Conservation (phyloP, 2,797 vertebrate species). For the Paedocypris micromegethes region DNA sequence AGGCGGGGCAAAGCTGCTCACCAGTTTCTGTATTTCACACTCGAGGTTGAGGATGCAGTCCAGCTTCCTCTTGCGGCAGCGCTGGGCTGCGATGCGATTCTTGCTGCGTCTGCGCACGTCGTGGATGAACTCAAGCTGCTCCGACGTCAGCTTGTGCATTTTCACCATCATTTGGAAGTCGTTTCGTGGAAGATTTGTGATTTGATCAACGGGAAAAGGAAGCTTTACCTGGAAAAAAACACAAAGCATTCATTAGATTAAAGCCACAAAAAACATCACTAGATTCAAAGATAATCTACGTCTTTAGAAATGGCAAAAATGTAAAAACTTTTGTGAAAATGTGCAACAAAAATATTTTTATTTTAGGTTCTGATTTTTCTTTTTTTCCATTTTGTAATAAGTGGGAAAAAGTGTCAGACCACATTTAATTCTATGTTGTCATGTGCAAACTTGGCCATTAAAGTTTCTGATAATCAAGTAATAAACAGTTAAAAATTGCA, state of each 20-base stretch:
- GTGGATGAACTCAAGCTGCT: conserved; percentile 98
- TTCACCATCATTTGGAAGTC: conserved; percentile 99
- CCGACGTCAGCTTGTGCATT: conserved; percentile 98
- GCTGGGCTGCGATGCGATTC: conserved; percentile 94
- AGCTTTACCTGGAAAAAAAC: conserved; percentile 85
- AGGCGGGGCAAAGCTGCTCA: conserved; percentile 59
- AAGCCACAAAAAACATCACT: no score
- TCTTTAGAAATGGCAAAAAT: no score
- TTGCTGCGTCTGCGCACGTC: conserved; percentile 93
- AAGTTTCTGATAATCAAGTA: no score
- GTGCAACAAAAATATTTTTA: no score
- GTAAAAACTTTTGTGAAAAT: no score
- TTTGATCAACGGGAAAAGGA: conserved; percentile 98
- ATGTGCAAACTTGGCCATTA: no score
- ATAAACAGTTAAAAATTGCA: no score
- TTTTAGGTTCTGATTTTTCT: no score
- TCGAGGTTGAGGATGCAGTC: conserved; percentile 98
- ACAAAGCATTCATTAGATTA: neutral
- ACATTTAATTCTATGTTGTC: no score
- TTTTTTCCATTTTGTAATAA: no score
- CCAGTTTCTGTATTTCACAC: conserved; percentile 97
- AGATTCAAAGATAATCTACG: no score
- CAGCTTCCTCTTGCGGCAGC: conserved; percentile 96
- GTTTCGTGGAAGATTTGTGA: conserved; percentile 98
- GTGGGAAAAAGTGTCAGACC: no score